Base-by-base conservation (phyloP, 2,113 vertebrate species). In the Cisticola juncidis region DNA sequence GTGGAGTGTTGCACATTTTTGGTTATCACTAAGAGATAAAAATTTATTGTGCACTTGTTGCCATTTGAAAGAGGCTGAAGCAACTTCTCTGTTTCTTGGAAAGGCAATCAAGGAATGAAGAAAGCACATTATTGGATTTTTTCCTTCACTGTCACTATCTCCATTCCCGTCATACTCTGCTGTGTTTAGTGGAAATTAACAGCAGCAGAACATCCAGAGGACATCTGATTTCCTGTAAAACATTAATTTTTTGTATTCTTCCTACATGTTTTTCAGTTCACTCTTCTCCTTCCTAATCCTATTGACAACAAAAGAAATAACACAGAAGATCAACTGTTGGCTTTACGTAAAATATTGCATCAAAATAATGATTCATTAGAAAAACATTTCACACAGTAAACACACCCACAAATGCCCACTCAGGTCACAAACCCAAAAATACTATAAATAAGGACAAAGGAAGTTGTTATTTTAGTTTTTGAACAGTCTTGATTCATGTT, bases 401-500 rank as follows among this genome's bases (percentile, higher is more conserved):
- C 64, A 81, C 35, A 57, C 36, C 31, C 19, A 50, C 9, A 80
- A 78, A 86, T 53, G 81, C 21, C 25, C 68, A 90, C 60, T 80
- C 15, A 74, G 71, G 81, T 92, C 82, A 90, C 24, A 48, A 73
- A 80, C 19, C 0, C 14, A 66, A 68, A 90, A 95, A 29, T 60
- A 36, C 50, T 96, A 93, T 93, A 82, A 93, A 40, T 71, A 53
- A 93, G 45, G 72, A 90, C 82, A 95, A 93, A 90, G 82, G 88
- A 96, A 86, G 72, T 86, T 90, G 47, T 90, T 89, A n/a, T 91
- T 91, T 90, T 86, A 42, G 31, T 78, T 96, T 95, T 94, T 86
- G 62, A 83, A 54, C 22, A 60, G 47, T 61, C 77, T 83, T 92
- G 90, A 88, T 96, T 94, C 90, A 78, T 81, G 51, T 64, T 96